Base-by-base conservation (phyloP, 1,140 invertebrate species). In the Megalopta genalis region DNA sequence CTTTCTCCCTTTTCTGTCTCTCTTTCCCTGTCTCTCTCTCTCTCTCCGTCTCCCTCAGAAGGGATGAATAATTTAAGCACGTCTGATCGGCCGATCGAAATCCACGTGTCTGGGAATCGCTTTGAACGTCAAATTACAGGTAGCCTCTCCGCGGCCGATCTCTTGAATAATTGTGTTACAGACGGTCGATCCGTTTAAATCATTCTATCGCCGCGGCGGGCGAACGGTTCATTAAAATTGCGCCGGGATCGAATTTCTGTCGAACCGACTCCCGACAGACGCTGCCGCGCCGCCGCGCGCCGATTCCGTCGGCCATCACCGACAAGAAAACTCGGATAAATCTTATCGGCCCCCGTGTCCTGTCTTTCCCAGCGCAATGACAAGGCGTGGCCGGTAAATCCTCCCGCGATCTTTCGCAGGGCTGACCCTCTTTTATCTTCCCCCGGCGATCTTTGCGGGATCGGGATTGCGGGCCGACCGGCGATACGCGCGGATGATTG, bases 51-150 rank as follows among this genome's bases (percentile, higher is more conserved):
- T 3, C 39, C 7, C 42, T 12, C 9, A 46, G 67, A 67, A 85
- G 81, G 81, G 63, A 81, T 86, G 84, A 86, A 86, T 86, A 86
- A 86, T 86, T 86, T 84, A 81, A 81, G 68, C 72, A 86, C 69
- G 85, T 84, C 85, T 75, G 81, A 86, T 86, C 74, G 77, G 60
- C 67, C 60, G 81, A 86, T 86, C 77, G 81, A 52, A 81, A 81
- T 86, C 77, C 84, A 86, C 85, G 77, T 86, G 85, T 86, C 85
- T 86, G 81, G 74, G 70, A 86, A 83, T 81, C 85, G 81, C 75
- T 86, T 86, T 86, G 81, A 86, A 86, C 84, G 85, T 86, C 85
- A 86, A 86, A 86, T 86, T 86, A 86, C 74, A 74, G 62, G 46
- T 25, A 74, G 27, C 18, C 75, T 63, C 83, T 85, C 80, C 66